phyloP scores from a whole-genome alignment of 2,113 vertebrate species.

The Etheostoma cragini region DNA sequence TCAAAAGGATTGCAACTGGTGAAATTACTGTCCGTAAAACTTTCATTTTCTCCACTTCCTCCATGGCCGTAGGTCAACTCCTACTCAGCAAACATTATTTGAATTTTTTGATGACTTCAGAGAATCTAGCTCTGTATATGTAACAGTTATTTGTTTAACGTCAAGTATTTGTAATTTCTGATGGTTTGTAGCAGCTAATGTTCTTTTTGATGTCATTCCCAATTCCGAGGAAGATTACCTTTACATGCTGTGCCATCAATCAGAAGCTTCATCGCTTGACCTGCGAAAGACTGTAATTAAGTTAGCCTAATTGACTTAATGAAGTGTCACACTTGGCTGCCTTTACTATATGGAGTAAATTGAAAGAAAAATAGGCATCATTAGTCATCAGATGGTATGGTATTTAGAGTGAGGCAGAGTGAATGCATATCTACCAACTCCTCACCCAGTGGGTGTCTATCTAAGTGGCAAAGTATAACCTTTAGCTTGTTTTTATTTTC shows the following conservation, averaged over 20 bases:
- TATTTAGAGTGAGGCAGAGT: slow-evolving; percentile 60
- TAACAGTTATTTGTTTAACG: slow-evolving; percentile 13
- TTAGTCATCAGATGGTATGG: slow-evolving; percentile 84
- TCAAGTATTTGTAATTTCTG: neutral
- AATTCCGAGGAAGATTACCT: slow-evolving; percentile 87
- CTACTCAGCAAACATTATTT: slow-evolving; percentile 48
- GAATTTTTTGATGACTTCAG: slow-evolving; percentile 53
- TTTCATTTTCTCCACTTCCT: slow-evolving; percentile 46
- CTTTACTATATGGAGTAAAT: slow-evolving; percentile 87
- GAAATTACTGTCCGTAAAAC: slow-evolving; percentile 55
- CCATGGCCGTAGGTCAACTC: slow-evolving; percentile 35
- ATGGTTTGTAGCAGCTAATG: slow-evolving; percentile 70
- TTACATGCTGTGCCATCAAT: slow-evolving; percentile 87
- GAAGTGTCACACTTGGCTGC: slow-evolving; percentile 88
- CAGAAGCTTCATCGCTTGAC: slow-evolving; percentile 87
- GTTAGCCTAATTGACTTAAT: slow-evolving; percentile 93
- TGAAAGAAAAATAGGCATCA: slow-evolving; percentile 90
- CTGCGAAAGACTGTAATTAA: slow-evolving; percentile 90
- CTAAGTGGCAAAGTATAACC: slow-evolving; percentile 28
- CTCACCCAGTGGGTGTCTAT: slow-evolving; percentile 20
- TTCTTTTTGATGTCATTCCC: slow-evolving; percentile 82
- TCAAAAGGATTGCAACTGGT: slow-evolving; percentile 71
- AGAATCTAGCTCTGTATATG: slow-evolving; percentile 10
- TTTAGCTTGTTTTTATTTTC: slow-evolving; percentile 49
- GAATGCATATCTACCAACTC: slow-evolving; percentile 5